These are phyloP conservation scores for Deilephila porcellus DNA, from an alignment of 2,888 invertebrate genomes.

Conservation along the genomic window DNA sequence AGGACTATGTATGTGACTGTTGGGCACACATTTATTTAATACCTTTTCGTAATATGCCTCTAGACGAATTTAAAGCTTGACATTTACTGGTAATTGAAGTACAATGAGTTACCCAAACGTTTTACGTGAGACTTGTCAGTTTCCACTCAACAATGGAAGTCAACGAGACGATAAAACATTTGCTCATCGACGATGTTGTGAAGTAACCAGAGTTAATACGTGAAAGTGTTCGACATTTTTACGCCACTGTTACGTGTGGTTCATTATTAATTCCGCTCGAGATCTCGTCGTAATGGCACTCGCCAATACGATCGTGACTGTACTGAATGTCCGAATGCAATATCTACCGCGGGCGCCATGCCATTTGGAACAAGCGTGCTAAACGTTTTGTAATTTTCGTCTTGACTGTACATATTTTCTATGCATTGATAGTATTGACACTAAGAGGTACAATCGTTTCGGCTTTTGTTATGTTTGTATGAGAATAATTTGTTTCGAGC, in stretches of 20 bases:
- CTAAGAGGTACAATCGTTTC: neutral
- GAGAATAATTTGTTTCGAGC: no score
- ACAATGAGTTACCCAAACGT: no score
- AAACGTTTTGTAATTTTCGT: conserved; percentile 15
- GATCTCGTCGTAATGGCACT: conserved; percentile 14
- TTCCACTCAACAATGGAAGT: neutral
- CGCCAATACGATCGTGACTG: conserved; percentile 33
- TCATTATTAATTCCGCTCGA: conserved; percentile 30
- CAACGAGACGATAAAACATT: neutral
- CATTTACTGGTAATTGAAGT: no score
- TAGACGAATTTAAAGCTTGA: no score
- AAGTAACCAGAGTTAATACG: conserved; percentile 9
- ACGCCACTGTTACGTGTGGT: conserved; percentile 17
- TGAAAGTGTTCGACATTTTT: conserved; percentile 26
- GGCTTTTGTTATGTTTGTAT: no score
- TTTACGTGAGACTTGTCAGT: no score
- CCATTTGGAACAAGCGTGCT: conserved; percentile 2
- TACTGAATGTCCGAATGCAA: conserved; percentile 23
- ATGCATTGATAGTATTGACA: neutral
- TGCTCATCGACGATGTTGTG: neutral
- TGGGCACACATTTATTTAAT: no score
- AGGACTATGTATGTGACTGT: no score
- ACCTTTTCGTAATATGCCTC: no score
- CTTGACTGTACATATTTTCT: neutral
- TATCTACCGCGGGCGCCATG: conserved; percentile 2